phyloP scores from a whole-genome alignment of 2,797 vertebrate species.

The Fistularia commersonii region DNA sequence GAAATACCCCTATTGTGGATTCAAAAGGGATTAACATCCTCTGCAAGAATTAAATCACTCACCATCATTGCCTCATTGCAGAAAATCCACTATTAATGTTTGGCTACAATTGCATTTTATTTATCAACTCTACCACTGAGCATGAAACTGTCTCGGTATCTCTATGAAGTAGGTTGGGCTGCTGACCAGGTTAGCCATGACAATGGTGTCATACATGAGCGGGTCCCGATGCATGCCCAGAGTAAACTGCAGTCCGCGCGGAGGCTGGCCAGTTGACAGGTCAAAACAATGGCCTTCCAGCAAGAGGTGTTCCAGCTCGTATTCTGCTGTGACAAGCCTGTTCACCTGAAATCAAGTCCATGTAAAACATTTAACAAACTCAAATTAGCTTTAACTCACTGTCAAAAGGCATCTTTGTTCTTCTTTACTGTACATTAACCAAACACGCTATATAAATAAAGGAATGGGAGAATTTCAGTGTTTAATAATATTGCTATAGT shows the following conservation, averaged over 20 bases:
- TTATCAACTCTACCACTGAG: not conserved
- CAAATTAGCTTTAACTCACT: not conserved
- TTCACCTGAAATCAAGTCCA: conserved; percentile 72
- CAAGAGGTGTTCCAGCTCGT: conserved; percentile 90
- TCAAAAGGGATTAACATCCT: not conserved
- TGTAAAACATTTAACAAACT: conserved; percentile 8
- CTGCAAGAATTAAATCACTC: not conserved
- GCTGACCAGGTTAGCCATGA: conserved; percentile 96
- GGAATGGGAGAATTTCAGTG: too few relatives aligned
- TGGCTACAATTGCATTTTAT: not conserved
- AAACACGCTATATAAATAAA: too few relatives aligned
- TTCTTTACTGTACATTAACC: too few relatives aligned
- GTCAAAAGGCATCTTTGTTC: too few relatives aligned
- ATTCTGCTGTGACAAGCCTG: conserved; percentile 84
- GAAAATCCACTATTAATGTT: too few relatives aligned
- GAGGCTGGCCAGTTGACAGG: conserved; percentile 83
- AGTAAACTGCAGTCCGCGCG: conserved; percentile 92
- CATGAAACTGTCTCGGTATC: not conserved
- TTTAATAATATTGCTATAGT: too few relatives aligned
- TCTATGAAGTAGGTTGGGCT: conserved; percentile 4
- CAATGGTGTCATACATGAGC: conserved; percentile 89
- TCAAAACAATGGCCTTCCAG: conserved; percentile 97
- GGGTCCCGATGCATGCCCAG: conserved; percentile 85
- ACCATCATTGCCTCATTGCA: too few relatives aligned
- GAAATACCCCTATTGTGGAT: conserved; percentile 88